Conservation (phyloP, 30 jellyfish, hydroid and myxozoan genomes). For the Aurelia aurita complex sp. Pacific region DNA sequence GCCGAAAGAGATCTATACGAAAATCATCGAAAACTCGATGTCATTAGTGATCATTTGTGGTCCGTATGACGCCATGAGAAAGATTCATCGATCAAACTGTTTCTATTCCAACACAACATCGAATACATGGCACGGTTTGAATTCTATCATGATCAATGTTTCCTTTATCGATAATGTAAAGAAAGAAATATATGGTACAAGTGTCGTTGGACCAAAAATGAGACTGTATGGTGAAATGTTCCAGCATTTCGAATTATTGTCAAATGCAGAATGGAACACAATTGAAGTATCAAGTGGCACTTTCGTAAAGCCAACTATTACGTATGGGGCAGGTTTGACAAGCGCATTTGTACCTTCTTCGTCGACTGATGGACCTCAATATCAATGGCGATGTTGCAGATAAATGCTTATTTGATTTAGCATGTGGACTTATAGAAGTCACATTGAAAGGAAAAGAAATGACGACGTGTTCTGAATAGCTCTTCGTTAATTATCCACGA, state of each 20-base stretch:
- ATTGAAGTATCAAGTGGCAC: background rate
- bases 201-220: background rate
- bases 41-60: constrained; percentile 33
- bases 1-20: background rate
- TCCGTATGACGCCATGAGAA: background rate
- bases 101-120: constrained; percentile 26
- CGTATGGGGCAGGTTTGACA: background rate
- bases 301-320: background rate
- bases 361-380: background rate
- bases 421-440: too few relatives aligned
- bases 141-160: background rate
- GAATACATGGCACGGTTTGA: constrained; percentile 23
- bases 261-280: constrained; percentile 23
- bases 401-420: background rate
- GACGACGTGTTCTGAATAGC: too few relatives aligned
- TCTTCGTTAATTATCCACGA: too few relatives aligned
- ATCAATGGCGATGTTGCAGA: constrained; percentile 18
- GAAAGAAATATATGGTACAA: constrained; percentile 10
- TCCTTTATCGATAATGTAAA: constrained; percentile 7
- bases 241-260: constrained; percentile 8
- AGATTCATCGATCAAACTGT: background rate
- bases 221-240: constrained; percentile 29
- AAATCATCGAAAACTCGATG: constrained; percentile 1
- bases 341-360: background rate
- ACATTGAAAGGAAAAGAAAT: too few relatives aligned